phyloP scores from a whole-genome alignment of 2,888 invertebrate species.

The Harmothoe impar region DNA sequence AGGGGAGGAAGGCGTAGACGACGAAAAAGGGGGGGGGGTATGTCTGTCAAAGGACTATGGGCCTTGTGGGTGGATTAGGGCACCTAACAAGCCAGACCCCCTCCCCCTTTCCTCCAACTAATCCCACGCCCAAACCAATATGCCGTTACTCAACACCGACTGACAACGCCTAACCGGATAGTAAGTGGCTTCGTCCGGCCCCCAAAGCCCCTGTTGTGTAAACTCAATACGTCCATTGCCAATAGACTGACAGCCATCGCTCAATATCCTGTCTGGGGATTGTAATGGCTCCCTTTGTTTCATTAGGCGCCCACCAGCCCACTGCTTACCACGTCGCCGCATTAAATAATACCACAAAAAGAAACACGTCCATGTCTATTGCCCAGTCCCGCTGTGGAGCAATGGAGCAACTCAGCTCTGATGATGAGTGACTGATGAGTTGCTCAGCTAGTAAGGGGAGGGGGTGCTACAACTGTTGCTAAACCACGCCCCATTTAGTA shows the following conservation, averaged over 20 bases:
- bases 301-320: background rate
- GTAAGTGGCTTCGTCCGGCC: background rate
- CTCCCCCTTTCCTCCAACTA: too few relatives aligned
- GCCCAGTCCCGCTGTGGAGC: background rate
- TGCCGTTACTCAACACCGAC: slow-evolving; percentile 14
- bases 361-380: background rate
- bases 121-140: background rate
- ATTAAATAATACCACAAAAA: background rate
- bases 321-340: background rate
- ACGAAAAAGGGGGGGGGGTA: background rate
- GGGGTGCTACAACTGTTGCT: slow-evolving; percentile 10
- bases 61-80: background rate
- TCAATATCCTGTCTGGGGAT: background rate
- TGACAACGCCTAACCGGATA: slow-evolving; percentile 7
- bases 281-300: slow-evolving; percentile 38
- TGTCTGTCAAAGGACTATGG: slow-evolving; percentile 19
- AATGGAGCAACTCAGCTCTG: background rate
- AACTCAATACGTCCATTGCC: background rate
- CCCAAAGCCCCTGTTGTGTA: background rate
- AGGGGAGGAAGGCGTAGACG: background rate
- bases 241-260: background rate
- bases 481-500: background rate
- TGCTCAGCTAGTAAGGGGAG: background rate
- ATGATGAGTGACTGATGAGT: background rate
- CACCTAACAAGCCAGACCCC: background rate